Percentiles rank a stretch among this genome's conserved stretches.
These are phyloP conservation scores for Myoxocephalus aenaeus DNA, from an alignment of 2,797 vertebrate species.

Conservation along the genomic window DNA sequence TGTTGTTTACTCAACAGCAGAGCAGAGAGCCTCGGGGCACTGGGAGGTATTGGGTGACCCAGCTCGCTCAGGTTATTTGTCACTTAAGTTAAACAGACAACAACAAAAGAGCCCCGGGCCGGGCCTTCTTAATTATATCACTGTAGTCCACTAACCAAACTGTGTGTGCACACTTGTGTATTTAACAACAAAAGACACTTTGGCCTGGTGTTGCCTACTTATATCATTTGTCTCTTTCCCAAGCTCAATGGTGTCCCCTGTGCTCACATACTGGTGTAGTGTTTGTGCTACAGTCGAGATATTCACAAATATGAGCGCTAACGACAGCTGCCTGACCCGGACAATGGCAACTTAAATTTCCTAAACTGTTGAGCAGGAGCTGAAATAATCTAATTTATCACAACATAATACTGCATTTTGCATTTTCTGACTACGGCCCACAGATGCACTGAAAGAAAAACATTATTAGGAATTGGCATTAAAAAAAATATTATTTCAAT, in stretches of 20 bases:
- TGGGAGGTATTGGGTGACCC: slow-evolving; percentile 78
- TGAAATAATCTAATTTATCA: neutral
- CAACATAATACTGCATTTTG: neutral
- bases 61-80: slow-evolving; percentile 81
- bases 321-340: slow-evolving; percentile 17
- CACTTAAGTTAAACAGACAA: slow-evolving; percentile 82
- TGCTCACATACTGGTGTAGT: slow-evolving; percentile 42
- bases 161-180: slow-evolving; percentile 35
- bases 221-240: slow-evolving; percentile 47
- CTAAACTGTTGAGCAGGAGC: neutral
- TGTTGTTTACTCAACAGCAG: slow-evolving; percentile 80
- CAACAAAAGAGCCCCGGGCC: slow-evolving; percentile 72
- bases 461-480: too few relatives aligned
- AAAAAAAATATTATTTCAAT: neutral
- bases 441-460: neutral
- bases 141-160: slow-evolving; percentile 62
- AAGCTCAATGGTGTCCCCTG: slow-evolving; percentile 33
- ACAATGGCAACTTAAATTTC: slow-evolving; percentile 21
- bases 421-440: neutral
- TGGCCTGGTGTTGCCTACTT: slow-evolving; percentile 29
- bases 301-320: slow-evolving; percentile 51
- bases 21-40: slow-evolving; percentile 62
- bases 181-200: slow-evolving; percentile 53
- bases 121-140: slow-evolving; percentile 81
- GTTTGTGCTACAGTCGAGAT: slow-evolving; percentile 69